Base-by-base conservation (phyloP, 2,113 vertebrate genomes). In the Pelodiscus sinensis region DNA sequence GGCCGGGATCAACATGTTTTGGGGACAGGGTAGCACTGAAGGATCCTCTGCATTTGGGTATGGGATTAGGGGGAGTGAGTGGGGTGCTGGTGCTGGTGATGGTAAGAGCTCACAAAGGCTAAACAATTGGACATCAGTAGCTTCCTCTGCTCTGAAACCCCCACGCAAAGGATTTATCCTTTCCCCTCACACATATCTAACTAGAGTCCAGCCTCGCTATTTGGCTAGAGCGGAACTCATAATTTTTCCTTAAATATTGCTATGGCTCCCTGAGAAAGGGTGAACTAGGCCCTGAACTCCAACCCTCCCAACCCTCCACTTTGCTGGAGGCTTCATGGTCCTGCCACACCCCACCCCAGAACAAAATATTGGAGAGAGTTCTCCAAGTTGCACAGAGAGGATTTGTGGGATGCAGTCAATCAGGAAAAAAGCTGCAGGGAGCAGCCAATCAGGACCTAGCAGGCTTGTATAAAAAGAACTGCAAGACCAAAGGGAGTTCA, bases 131-230 rank as follows among this genome's bases (percentile, higher is more conserved):
- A n/a, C 54, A 6, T 27, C 0, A 1, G 15, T 21, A 65, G 15
- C 13, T 12, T 86, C 92, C 79, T 24, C 4, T 83, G 1, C 87
- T 68, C 88, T 44, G 71, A 52, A 27, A 18, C 35, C 88, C 44
- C 29, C 57, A 90, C 84, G 4, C 22, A 58, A 25, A 58, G 22
- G 57, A 58, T 58, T 58, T 58, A 58, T 22, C 57, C 8, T 9
- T 58, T 22, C 71, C 6, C 4, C 9, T 9, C 1, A 9, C 87
- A 1, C 3, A 1, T 7, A 1, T 50, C 56, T 65, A 31, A 14
- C 19, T 92, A 16, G 7, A 50, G 93, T 31, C 60, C 50, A 1
- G 0, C 0, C 60, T 89, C 84, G 57, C 27, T 85, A 29, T 94
- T 87, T 88, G 85, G 9, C 22, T 57, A 24, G 68, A 57, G 54